Evolutionary conservation across 2,888 invertebrate species (phyloP).

Genomic region (Nineta flava): DNA sequence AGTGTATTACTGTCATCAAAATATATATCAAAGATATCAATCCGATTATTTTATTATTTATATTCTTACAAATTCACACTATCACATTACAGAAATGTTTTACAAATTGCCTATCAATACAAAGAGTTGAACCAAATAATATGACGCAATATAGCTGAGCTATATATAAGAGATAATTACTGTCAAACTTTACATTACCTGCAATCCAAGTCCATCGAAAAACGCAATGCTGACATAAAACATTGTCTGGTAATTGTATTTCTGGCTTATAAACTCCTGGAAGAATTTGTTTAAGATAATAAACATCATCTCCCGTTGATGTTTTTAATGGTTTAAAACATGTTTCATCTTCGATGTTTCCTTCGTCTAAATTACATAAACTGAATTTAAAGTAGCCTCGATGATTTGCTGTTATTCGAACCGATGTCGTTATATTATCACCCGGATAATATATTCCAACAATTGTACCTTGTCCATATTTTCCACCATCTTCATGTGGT

Average conservation of each 20-base stretch:
- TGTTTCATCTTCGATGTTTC: slow-evolving; percentile 27
- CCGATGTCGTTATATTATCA: slow-evolving; percentile 17
- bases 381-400: slow-evolving; percentile 24
- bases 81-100: too few species aligned
- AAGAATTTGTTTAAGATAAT: slow-evolving; percentile 14
- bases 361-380: slow-evolving; percentile 23
- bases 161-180: too few species aligned
- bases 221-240: slow-evolving; percentile 30
- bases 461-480: slow-evolving; percentile 30
- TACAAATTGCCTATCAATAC: too few species aligned
- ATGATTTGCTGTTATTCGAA: slow-evolving; percentile 24
- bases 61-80: too few species aligned
- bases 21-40: too few species aligned
- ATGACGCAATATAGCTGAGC: too few species aligned
- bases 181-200: slow-evolving; percentile 18
- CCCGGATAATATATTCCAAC: slow-evolving; percentile 24
- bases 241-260: slow-evolving; percentile 23
- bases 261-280: slow-evolving; percentile 15
- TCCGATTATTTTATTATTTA: too few species aligned
- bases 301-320: slow-evolving; percentile 20
- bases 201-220: slow-evolving; percentile 31
- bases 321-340: slow-evolving; percentile 26
- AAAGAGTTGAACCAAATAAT: too few species aligned
- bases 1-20: too few species aligned
- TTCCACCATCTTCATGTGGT: slow-evolving; percentile 36